Base-by-base conservation (phyloP, 2,113 vertebrate species). In the Brachirus orientalis region DNA sequence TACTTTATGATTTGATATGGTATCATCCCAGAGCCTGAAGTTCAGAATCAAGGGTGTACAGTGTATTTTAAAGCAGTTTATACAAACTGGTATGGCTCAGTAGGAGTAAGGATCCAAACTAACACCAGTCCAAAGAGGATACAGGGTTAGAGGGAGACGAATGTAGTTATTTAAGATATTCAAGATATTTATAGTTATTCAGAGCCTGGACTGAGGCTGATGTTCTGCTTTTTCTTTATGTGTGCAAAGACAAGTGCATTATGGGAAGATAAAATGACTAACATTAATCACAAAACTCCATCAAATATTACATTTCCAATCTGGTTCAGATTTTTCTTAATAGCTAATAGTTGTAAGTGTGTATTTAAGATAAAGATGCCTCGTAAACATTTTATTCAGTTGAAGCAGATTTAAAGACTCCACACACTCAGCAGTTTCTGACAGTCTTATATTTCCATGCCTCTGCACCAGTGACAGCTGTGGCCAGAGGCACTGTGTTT, bases 121-220 rank as follows among this genome's bases (percentile, higher is more conserved):
- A 67, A 78, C 28, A 66, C 55, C 65, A 74, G 59, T 60, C 62
- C 63, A 62, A 52, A 73, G 18, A 60, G 50, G 38, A 18, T n/a
- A 4, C n/a, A n/a, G n/a, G n/a, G n/a, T n/a, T n/a, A n/a, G n/a
- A n/a, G n/a, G n/a, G n/a, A n/a, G n/a, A n/a, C n/a, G n/a, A n/a
- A n/a, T n/a, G n/a, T n/a, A n/a, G n/a, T n/a, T n/a, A n/a, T n/a
- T n/a, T n/a, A n/a, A n/a, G n/a, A n/a, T n/a, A n/a, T n/a, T n/a
- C n/a, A n/a, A n/a, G n/a, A n/a, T n/a, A n/a, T n/a, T n/a, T n/a
- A n/a, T n/a, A n/a, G n/a, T n/a, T n/a, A 46, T 46, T 36, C 37
- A 37, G 59, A 44, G 20, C 18, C 22, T 18, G 48, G 40, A 28
- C 17, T 16, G 10, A 47, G 16, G 47, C 40, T 53, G 33, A 44